Base-by-base conservation (phyloP, 2,113 vertebrate genomes). In the Thalassarche chlororhynchos region DNA sequence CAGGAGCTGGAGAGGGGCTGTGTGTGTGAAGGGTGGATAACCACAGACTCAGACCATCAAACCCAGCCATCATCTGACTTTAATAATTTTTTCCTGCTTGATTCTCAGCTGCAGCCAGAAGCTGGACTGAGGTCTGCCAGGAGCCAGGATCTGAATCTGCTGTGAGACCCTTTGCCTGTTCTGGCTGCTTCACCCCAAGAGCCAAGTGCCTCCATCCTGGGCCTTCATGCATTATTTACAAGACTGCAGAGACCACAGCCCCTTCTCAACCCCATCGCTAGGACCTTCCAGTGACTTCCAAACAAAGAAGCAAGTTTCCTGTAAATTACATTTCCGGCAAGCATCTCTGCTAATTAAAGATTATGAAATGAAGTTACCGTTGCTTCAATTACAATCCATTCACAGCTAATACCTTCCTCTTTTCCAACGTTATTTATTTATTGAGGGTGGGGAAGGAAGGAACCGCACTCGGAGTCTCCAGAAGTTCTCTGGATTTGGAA, bases 311-410 rank as follows among this genome's bases (percentile, higher is more conserved):
- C 29, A 65, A 83, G 68, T 71, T 94, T 94, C 64, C 84, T 78
- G 38, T 57, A 95, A 95, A 92, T 95, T 87, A 89, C 47, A 68
- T 94, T 97, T 96, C 87, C 7, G 0, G 78, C 71, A 89, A 95
- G 52, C 28, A 44, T 77, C 70, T 87, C 87, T 84, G 52, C 71
- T 97, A 97, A 97, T 96, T 97, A 95, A 92, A 94, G 86, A 94
- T 70, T 93, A 92, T 64, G 49, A 96, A 96, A 92, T 79, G 57
- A 96, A 94, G 96, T 97, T 97, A 91, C 94, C 31, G 5, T 85
- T 82, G 49, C 75, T 9, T 86, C 95, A 94, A 96, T 97, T 97
- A 96, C 93, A 97, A 97, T 76, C 92, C 95, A 95, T 97, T 96
- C 95, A 97, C 82, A 92, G 79, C 54, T 96, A 96, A 97, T 94